Base-by-base conservation (phyloP, 2,113 vertebrate species). In the Oncorhynchus keta region DNA sequence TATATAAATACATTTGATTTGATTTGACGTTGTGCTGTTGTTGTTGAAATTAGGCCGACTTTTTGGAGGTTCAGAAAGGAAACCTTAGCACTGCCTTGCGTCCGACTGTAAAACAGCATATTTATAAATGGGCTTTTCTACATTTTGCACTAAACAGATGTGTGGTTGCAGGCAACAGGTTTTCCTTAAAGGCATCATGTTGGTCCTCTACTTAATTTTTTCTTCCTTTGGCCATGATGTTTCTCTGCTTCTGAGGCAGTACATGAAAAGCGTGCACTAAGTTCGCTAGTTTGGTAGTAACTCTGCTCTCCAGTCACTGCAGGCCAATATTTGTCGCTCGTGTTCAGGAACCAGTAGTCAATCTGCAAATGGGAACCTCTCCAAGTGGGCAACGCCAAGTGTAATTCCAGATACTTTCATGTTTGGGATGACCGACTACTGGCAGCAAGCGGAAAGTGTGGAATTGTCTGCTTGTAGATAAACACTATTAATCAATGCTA, bases 401-500 rank as follows among this genome's bases (percentile, higher is more conserved):
- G 4, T 61, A 79, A 75, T 77, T 84, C 65, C 0, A 69, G 80
- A 79, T 82, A 65, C 74, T 87, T 88, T 89, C 80, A 87, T 89
- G 77, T 85, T 61, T 30, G 35, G 69, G 77, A 77, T 81, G 71
- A 77, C 70, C 2, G 8, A 45, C 39, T 45, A 45, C 82, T 83
- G 83, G 80, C 83, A 75, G 81, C 74, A 28, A 74, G 64, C 68
- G 75, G 12, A 78, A 83, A 81, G 84, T 77, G 78, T 80, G 81
- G 79, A 72, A 39, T 71, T 81, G 78, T 73, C 70, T 75, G 65
- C 81, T 86, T 82, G 79, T 89, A 90, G 88, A 90, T 91, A 91
- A 93, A 91, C 88, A 89, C 83, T 71, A 91, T 92, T 91, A 92
- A 86, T 85, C 73, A 72, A 76, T 70, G 79, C 76, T 61, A 20